These are phyloP conservation scores for Phasia obesa DNA, from an alignment of 2,888 invertebrate species.

Conservation along the genomic window DNA sequence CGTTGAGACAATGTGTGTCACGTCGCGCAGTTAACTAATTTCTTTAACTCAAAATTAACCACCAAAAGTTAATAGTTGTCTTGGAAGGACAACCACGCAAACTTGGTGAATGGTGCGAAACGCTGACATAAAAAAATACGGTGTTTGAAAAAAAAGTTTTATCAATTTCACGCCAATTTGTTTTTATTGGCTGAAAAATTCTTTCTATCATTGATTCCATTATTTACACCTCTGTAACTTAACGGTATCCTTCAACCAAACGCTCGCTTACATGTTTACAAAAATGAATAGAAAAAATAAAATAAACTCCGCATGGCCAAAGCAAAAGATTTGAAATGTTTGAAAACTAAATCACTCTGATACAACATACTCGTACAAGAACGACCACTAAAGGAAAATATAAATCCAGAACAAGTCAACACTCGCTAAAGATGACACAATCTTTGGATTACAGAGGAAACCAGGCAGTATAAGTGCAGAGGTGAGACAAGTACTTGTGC, in stretches of 20 bases:
- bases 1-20: too few species aligned
- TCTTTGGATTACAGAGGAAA: constrained; percentile 49
- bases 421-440: constrained; percentile 68
- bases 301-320: constrained; percentile 36
- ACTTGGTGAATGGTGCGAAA: too few species aligned
- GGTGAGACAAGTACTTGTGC: constrained; percentile 38
- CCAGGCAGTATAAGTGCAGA: constrained; percentile 21
- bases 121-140: too few species aligned
- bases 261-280: constrained; percentile 5
- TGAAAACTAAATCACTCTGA: not conserved
- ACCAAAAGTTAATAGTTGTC: too few species aligned
- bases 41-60: too few species aligned
- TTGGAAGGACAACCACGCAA: too few species aligned
- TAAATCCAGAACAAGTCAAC: constrained; percentile 69
- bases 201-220: constrained; percentile 32
- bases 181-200: too few species aligned
- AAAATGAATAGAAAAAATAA: not conserved
- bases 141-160: too few species aligned
- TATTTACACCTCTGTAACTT: constrained; percentile 47
- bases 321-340: constrained; percentile 48
- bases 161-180: too few species aligned
- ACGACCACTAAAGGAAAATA: constrained; percentile 21
- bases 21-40: too few species aligned
- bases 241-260: constrained; percentile 19
- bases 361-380: not conserved